Evolutionary conservation across 2,888 invertebrate genomes (phyloP), one percentile per base, ranked within the genome.

Genomic region (Ypsolopha scabrella): DNA sequence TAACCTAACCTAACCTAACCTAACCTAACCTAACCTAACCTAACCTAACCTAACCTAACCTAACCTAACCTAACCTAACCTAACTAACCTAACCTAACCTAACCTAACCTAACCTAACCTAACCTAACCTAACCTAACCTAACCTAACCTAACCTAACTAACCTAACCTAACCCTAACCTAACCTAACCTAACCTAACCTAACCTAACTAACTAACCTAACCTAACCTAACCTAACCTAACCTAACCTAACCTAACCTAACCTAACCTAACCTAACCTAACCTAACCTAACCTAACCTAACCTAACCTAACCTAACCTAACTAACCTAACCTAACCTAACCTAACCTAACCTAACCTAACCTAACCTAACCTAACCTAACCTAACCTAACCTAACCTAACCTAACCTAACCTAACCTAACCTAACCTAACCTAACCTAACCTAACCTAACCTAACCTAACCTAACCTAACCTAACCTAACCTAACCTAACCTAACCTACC

Each of bases 81-180:
- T 54, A 53, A 55, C 54, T 56, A 55, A 57, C 55, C 55, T 57
- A 55, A 57, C 59, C 57, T 57, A 56, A 58, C 57, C 57, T 57
- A 58, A 58, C 58, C 59, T 58, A 56, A 58, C 57, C 56, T 57
- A 56, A 58, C 56, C 57, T 58, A 56, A 57, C 56, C 58, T 57
- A 57, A 57, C 55, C 54, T 55, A 55, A 57, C 55, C 54, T 53
- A 54, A 55, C 56, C 58, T 56, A 57, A 57, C 59, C 57, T 55
- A 55, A 57, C 57, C 55, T 57, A 55, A 58, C 57, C 58, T 57
- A 56, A 58, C 51, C 58, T 58, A 57, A 57, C 59, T 57, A 57
- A 56, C 58, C 57, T 58, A 54, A 56, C 45, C 52, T 52, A 52
- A 52, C 54, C 55, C 55, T 54, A 55, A 55, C 54, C 4, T 57